These are phyloP conservation scores for Gortyna flavago DNA, from an alignment of 2,888 invertebrate genomes.

Conservation along the genomic window DNA sequence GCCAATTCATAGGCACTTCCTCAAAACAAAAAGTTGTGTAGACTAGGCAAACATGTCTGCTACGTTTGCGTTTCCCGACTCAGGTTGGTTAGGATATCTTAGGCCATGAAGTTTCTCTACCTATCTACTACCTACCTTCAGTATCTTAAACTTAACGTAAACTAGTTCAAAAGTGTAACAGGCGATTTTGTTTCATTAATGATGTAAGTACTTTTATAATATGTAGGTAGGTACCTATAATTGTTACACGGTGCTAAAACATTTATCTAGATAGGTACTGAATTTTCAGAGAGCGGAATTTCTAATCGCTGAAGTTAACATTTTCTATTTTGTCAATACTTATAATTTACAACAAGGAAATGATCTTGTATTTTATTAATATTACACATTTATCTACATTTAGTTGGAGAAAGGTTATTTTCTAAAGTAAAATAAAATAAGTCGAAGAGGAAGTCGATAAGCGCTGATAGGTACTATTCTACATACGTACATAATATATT, in stretches of 20 bases:
- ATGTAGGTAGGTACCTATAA: background rate
- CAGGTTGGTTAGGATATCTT: background rate
- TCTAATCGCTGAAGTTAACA: constrained; percentile 25
- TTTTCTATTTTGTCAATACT: constrained; percentile 12
- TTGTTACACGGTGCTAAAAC: constrained; percentile 16
- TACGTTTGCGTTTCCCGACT: background rate
- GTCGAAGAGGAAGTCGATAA: constrained; percentile 42
- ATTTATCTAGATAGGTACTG: constrained; percentile 36
- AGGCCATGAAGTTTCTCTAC: background rate
- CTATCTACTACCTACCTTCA: background rate
- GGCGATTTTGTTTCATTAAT: background rate
- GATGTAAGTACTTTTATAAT: constrained; percentile 19
- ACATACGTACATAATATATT: constrained; percentile 55
- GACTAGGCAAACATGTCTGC: background rate
- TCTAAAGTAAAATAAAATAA: constrained; percentile 49
- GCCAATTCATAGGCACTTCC: background rate
- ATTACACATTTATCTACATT: constrained; percentile 26
- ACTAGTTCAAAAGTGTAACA: constrained; percentile 7
- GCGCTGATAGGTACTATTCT: constrained; percentile 39
- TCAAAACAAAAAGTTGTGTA: background rate
- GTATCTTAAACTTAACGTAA: constrained; percentile 37
- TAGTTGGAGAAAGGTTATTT: constrained; percentile 27
- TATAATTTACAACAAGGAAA: constrained; percentile 13
- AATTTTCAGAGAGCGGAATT: constrained; percentile 33
- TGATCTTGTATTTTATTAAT: constrained; percentile 3